A percentile compares a stretch with the other conserved stretches of the same genome.
phyloP scores from a whole-genome alignment of 2,888 invertebrate genomes.

The Suillia variegata region DNA sequence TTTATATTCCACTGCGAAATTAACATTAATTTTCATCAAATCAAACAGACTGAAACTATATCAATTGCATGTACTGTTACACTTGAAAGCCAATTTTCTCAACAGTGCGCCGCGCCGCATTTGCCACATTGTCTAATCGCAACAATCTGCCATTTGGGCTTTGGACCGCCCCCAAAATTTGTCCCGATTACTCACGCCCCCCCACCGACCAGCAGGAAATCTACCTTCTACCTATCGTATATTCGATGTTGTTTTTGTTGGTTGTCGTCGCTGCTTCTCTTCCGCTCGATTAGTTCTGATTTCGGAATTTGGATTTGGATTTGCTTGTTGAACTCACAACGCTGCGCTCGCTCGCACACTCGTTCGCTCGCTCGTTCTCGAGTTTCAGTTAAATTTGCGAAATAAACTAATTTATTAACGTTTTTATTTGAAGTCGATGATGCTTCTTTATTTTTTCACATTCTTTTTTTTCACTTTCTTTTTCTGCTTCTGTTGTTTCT shows the following conservation, averaged over 20 bases:
- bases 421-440: slow-evolving; percentile 2
- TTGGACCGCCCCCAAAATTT: too few species aligned
- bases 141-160: background rate
- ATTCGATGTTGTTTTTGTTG: too few species aligned
- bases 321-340: slow-evolving; percentile 10
- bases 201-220: too few species aligned
- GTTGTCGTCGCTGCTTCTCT: slow-evolving; percentile 28
- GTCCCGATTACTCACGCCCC: too few species aligned
- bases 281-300: slow-evolving; percentile 52
- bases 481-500: slow-evolving; percentile 5
- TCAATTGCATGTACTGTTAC: too few species aligned
- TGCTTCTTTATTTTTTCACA: slow-evolving; percentile 3
- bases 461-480: background rate
- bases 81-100: background rate
- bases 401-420: slow-evolving; percentile 22
- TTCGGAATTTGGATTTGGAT: slow-evolving; percentile 28
- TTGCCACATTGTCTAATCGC: too few species aligned
- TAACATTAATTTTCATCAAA: too few species aligned
- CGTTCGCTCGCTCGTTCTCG: too few species aligned
- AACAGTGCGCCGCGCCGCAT: background rate
- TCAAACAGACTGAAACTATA: too few species aligned
- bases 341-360: too few species aligned
- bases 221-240: too few species aligned
- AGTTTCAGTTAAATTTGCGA: slow-evolving; percentile 7
- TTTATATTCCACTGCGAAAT: too few species aligned